These are phyloP conservation scores for Medauroidea extradentata DNA, from an alignment of 1,140 invertebrate genomes.

Conservation along the genomic window DNA sequence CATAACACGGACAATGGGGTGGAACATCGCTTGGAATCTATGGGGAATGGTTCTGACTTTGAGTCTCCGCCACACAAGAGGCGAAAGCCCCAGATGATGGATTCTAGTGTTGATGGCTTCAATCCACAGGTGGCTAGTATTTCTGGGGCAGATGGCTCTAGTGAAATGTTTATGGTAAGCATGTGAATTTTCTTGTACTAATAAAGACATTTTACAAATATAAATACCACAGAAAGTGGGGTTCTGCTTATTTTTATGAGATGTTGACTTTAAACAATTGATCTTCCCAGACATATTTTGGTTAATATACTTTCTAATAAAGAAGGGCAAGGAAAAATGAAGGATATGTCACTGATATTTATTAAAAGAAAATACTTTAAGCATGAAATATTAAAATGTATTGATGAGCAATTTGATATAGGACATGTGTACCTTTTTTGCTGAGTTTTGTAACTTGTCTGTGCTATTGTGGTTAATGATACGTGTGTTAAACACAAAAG, in stretches of 20 bases:
- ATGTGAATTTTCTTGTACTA: background rate
- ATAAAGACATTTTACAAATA: background rate
- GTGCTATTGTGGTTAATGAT: too few species aligned
- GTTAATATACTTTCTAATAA: too few species aligned
- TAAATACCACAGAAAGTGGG: background rate
- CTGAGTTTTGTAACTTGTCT: too few species aligned
- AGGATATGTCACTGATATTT: too few species aligned
- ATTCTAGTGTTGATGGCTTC: conserved; percentile 48
- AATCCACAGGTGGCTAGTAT: conserved; percentile 51
- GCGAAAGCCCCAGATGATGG: conserved; percentile 58
- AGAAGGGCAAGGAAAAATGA: too few species aligned
- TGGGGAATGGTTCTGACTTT: conserved; percentile 9
- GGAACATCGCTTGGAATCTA: conserved; percentile 1
- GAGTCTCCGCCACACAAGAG: conserved; percentile 26
- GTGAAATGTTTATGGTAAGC: conserved; percentile 38
- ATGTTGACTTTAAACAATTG: too few species aligned
- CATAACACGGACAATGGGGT: conserved; percentile 15
- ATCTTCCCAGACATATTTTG: too few species aligned
- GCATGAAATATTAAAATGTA: too few species aligned
- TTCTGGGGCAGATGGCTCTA: conserved; percentile 44
- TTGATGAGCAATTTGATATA: too few species aligned
- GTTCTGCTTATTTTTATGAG: background rate
- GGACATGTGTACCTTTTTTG: too few species aligned
- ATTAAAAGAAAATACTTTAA: too few species aligned
- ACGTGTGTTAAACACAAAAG: too few species aligned